These are phyloP conservation scores for Ellobius talpinus DNA, from an alignment of 2,113 vertebrate species.

Conservation along the genomic window DNA sequence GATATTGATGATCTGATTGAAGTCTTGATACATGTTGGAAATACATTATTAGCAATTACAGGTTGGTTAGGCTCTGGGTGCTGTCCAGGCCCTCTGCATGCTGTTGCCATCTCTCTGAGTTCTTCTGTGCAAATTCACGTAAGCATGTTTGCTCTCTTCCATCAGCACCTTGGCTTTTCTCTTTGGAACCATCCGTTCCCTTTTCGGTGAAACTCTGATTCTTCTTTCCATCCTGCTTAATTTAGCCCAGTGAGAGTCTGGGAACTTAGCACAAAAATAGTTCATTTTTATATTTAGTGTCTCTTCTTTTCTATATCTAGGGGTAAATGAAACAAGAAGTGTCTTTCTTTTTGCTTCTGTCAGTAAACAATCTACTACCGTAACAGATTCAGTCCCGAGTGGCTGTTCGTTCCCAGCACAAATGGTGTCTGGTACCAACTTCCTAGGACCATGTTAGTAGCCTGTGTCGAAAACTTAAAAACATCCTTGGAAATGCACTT, in stretches of 20 bases:
- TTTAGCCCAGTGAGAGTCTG: neutral
- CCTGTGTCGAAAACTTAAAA: slow-evolving; percentile 25
- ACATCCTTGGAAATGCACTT: neutral
- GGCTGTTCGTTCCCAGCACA: neutral
- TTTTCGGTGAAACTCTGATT: neutral
- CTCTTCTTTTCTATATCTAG: neutral
- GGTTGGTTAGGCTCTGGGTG: neutral
- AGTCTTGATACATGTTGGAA: slow-evolving; percentile 59
- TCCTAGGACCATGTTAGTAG: slow-evolving; percentile 4
- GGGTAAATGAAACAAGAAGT: neutral
- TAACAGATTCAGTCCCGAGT: neutral
- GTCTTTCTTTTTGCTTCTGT: neutral
- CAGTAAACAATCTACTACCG: neutral
- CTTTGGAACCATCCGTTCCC: neutral
- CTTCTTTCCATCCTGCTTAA: neutral
- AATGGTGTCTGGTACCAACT: neutral
- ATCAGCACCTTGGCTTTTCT: neutral
- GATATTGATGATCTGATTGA: slow-evolving; percentile 35
- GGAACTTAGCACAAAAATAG: neutral
- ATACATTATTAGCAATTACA: slow-evolving; percentile 1
- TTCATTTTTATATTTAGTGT: neutral
- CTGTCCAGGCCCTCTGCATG: neutral
- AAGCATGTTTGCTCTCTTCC: neutral
- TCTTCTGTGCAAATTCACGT: neutral
- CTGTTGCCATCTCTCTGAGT: neutral